These are phyloP conservation scores for Phocides pigmalion DNA, from an alignment of 1,140 invertebrate species.

Conservation along the genomic window DNA sequence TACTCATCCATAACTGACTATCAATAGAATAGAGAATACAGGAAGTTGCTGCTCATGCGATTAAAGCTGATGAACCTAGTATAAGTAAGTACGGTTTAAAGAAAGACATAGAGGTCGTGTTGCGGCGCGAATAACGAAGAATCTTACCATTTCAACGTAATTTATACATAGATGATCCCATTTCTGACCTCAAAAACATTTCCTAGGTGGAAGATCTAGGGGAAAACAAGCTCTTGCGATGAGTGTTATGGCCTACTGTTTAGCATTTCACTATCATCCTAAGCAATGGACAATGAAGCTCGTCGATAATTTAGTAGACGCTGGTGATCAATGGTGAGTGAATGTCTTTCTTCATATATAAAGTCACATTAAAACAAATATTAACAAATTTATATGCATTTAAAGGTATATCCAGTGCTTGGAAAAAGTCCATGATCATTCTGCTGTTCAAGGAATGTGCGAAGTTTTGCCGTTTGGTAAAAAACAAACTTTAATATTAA, in stretches of 20 bases:
- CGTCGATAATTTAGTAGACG: slow-evolving; percentile 80
- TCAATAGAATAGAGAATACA: too few relatives aligned
- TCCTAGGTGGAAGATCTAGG: slow-evolving; percentile 52
- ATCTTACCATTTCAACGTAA: too few relatives aligned
- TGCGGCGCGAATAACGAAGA: too few relatives aligned
- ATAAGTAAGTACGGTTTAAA: too few relatives aligned
- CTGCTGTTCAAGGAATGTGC: slow-evolving; percentile 71
- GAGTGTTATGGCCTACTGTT: slow-evolving; percentile 83
- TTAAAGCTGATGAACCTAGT: too few relatives aligned
- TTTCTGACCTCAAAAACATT: not conserved
- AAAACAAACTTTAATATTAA: slow-evolving; percentile 70
- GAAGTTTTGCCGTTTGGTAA: slow-evolving; percentile 77
- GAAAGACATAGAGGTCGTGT: too few relatives aligned
- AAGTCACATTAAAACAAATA: not conserved
- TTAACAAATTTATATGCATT: slow-evolving; percentile 12
- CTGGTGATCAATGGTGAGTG: slow-evolving; percentile 63
- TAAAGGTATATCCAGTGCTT: slow-evolving; percentile 72
- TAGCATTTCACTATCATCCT: slow-evolving; percentile 82
- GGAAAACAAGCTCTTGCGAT: slow-evolving; percentile 82
- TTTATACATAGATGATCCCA: too few relatives aligned
- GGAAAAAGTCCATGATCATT: slow-evolving; percentile 76
- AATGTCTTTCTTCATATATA: too few relatives aligned
- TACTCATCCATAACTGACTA: too few relatives aligned
- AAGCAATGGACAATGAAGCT: slow-evolving; percentile 82
- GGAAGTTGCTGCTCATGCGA: too few relatives aligned